Base-by-base conservation (phyloP, 2,888 invertebrate genomes). In the Meandrusa payeni region DNA sequence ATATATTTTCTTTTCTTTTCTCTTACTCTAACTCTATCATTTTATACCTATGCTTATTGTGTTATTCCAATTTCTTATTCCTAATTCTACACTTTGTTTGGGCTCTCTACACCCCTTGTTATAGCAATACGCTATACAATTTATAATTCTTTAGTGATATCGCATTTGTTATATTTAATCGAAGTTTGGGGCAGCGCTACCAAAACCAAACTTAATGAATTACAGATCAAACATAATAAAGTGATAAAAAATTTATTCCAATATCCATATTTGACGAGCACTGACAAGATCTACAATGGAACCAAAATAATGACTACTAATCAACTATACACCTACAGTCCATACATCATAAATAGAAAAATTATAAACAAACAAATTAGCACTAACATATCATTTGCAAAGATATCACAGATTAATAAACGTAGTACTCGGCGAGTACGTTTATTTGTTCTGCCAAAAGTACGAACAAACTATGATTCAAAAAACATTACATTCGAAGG, bases 351-450 rank as follows among this genome's bases (percentile, higher is more conserved):
- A n/a, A n/a, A n/a, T 23, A 23, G 15, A n/a, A 23, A 23, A 23
- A 23, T 23, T 5, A 23, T 23, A 23, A 23, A 23, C 3, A 23
- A 23, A 23, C 23, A 23, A 23, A 2, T 23, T 23, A 23, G 6
- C 23, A n/a, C 23, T 23, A 23, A 23, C 23, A 23, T 23, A 23
- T 23, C 23, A 23, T 23, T 23, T 23, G 23, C 23, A 23, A 23
- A 23, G 23, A 23, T 23, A 6, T 7, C 23, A 23, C 23, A 23
- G 23, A 23, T 23, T 2, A 23, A n/a, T 23, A 23, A 23, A 4
- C 23, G 23, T 6, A 23, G 23, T 23, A 23, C 23, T 23, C 7
- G 23, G 23, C 23, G 23, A 23, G 23, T 6, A 23, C 2, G 23
- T 23, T 23, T 7, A 23, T 6, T 2, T 23, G 23, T 23, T 23